phyloP scores from a whole-genome alignment of 1,140 invertebrate genomes.

The Metopolophium dirhodum region DNA sequence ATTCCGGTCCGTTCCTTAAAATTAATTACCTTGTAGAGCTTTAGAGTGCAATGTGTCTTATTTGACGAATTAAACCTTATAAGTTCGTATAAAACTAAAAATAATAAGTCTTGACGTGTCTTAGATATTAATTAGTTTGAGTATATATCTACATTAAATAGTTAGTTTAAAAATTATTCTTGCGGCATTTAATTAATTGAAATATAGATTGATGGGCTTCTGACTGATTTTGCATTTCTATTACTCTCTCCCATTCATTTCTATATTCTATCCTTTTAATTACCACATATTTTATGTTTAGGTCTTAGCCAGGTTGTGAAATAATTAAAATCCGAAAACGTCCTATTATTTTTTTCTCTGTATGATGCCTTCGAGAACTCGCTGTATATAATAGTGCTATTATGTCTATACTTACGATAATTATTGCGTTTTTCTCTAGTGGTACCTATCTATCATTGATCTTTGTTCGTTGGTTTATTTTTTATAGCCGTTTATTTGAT shows the following conservation, averaged over 20 bases:
- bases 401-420: too few species aligned
- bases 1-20: background rate
- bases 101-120: background rate
- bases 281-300: background rate
- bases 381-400: background rate
- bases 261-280: background rate
- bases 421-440: background rate
- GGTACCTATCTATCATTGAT: background rate
- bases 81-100: background rate
- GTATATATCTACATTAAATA: background rate
- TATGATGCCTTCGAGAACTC: background rate
- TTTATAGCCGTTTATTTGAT: background rate
- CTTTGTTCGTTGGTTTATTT: background rate
- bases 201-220: background rate
- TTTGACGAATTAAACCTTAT: constrained; percentile 5
- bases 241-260: background rate
- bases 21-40: constrained; percentile 36
- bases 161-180: background rate
- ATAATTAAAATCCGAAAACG: too few species aligned
- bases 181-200: background rate
- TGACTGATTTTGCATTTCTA: background rate
- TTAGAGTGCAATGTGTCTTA: background rate
- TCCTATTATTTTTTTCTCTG: background rate
- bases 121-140: background rate
- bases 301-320: background rate